These are phyloP conservation scores for Lucilia sericata DNA, from an alignment of 1,140 invertebrate genomes.

Conservation along the genomic window DNA sequence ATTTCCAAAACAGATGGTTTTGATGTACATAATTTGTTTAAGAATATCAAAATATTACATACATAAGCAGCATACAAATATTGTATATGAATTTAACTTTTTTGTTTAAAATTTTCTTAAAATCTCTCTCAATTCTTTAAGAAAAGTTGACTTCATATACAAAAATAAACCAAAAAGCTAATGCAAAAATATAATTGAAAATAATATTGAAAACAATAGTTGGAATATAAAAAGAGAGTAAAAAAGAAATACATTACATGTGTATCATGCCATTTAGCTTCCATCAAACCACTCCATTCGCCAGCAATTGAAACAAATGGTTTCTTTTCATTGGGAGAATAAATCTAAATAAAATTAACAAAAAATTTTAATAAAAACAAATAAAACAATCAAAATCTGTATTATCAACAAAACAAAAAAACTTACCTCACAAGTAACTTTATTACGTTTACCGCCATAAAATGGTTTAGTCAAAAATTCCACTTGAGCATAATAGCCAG, in stretches of 20 bases:
- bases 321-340: conserved; percentile 85
- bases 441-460: conserved; percentile 95
- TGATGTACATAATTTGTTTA: too few species aligned
- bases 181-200: background rate
- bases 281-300: conserved; percentile 95
- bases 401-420: background rate
- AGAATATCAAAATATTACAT: too few species aligned
- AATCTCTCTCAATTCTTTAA: too few species aligned
- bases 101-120: too few species aligned
- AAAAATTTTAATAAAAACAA: background rate
- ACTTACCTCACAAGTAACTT: conserved; percentile 84
- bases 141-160: background rate
- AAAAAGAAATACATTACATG: conserved; percentile 70
- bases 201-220: background rate
- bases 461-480: conserved; percentile 98
- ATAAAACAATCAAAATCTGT: background rate
- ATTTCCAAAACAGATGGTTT: too few species aligned
- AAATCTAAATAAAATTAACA: conserved; percentile 62
- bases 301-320: conserved; percentile 88
- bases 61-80: too few species aligned
- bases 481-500: conserved; percentile 87
- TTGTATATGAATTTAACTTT: too few species aligned
- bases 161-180: background rate
- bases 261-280: conserved; percentile 83
- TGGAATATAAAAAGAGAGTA: conserved; percentile 23